Conservation (phyloP, 23 tunicate species). For the Clavelina lepadiformis region DNA sequence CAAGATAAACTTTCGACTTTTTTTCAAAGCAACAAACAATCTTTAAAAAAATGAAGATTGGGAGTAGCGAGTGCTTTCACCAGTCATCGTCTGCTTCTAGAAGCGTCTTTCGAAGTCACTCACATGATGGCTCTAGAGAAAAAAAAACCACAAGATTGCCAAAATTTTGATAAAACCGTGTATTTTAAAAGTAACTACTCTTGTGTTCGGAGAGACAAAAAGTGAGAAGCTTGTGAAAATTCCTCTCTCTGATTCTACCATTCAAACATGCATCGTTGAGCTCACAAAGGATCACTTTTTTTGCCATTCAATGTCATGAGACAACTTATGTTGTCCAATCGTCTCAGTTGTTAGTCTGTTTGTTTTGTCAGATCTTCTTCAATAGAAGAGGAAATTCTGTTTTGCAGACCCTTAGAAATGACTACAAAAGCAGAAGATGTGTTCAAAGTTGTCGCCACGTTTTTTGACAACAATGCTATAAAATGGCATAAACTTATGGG, state of each 20-base stretch:
- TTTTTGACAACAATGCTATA: no score
- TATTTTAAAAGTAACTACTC: slow-evolving; percentile 11
- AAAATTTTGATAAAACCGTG: slow-evolving; percentile 21
- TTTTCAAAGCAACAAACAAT: neutral
- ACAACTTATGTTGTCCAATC: slow-evolving; percentile 47
- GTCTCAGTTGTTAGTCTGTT: slow-evolving; percentile 39
- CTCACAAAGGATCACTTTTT: slow-evolving; percentile 31
- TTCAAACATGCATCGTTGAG: slow-evolving; percentile 18
- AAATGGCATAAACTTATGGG: slow-evolving; percentile 49
- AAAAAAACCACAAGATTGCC: no score
- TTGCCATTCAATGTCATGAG: slow-evolving; percentile 48
- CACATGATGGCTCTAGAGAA: no score
- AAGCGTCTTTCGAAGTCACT: slow-evolving; percentile 51
- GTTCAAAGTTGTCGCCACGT: slow-evolving; percentile 17
- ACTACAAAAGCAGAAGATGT: slow-evolving; percentile 49
- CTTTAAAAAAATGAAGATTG: slow-evolving; percentile 1
- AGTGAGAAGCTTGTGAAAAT: neutral
- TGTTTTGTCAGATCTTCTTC: slow-evolving; percentile 27
- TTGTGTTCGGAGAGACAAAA: neutral
- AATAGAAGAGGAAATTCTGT: slow-evolving; percentile 43
- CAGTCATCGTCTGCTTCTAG: slow-evolving; percentile 8
- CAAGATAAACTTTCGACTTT: neutral
- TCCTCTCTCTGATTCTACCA: slow-evolving; percentile 18
- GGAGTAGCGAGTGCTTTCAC: neutral
- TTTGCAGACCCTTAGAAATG: slow-evolving; percentile 40